Conservation (phyloP, 2,113 vertebrate genomes). For the Eclectus roratus region DNA sequence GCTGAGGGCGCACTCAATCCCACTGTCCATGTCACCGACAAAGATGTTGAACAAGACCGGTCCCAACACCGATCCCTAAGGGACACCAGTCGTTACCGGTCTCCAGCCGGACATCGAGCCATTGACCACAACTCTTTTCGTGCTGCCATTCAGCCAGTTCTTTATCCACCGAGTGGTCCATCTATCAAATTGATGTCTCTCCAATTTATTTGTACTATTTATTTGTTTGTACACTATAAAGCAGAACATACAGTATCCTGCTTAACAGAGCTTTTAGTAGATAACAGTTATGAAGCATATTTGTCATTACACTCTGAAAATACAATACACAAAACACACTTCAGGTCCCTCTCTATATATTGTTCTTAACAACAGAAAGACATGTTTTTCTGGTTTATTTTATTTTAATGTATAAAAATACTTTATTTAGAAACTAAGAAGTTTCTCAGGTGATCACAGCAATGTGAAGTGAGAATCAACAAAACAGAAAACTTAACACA, state of each 20-base stretch:
- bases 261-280: background rate
- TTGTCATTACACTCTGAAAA: background rate
- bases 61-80: too few species aligned
- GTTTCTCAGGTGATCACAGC: background rate
- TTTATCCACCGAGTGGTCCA: too few species aligned
- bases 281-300: background rate
- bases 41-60: too few species aligned
- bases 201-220: too few species aligned
- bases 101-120: too few species aligned
- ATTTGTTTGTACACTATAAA: background rate
- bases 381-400: background rate
- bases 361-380: background rate
- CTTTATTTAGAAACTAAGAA: background rate
- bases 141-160: too few species aligned
- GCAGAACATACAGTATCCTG: background rate
- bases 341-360: background rate
- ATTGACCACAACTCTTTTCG: too few species aligned
- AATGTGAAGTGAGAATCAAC: constrained; percentile 10
- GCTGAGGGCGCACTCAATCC: too few species aligned
- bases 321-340: background rate
- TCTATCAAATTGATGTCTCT: too few species aligned
- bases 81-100: too few species aligned
- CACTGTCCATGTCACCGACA: too few species aligned
- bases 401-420: background rate
- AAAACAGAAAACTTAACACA: background rate